These are phyloP conservation scores for Phylloscopus collybita DNA, from an alignment of 2,797 vertebrate genomes.

Conservation along the genomic window DNA sequence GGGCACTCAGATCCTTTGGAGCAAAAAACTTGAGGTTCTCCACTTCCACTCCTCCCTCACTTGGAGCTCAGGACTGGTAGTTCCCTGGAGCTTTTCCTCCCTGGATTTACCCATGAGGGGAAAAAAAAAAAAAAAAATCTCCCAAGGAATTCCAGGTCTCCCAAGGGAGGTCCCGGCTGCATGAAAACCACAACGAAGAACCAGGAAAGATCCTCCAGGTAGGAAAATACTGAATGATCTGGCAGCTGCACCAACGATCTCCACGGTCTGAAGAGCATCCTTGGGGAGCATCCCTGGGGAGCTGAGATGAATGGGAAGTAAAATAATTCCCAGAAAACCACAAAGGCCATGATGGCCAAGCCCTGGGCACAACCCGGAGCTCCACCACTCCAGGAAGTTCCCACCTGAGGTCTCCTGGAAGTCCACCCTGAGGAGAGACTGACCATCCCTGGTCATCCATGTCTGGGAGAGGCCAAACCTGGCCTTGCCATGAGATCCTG, in stretches of 20 bases:
- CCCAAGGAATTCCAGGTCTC: neutral
- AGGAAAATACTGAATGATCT: neutral
- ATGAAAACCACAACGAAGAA: neutral
- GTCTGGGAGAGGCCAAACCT: neutral
- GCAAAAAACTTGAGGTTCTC: neutral
- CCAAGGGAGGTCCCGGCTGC: neutral
- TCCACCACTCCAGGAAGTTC: neutral
- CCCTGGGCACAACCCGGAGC: neutral
- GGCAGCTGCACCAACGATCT: neutral
- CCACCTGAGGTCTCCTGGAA: neutral
- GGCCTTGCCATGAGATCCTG: neutral
- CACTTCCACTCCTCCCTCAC: neutral
- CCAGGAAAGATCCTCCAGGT: neutral
- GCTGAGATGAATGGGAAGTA: neutral
- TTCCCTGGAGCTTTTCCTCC: neutral
- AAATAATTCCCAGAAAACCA: neutral
- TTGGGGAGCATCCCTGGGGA: neutral
- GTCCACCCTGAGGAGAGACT: neutral
- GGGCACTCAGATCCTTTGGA: neutral
- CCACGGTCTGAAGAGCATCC: neutral
- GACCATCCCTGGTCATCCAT: neutral
- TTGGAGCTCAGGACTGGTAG: neutral
- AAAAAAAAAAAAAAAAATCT: neutral
- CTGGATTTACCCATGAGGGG: neutral
- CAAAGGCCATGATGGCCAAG: neutral